phyloP scores from a whole-genome alignment of 2,113 vertebrate species.

The Eptesicus fuscus region DNA sequence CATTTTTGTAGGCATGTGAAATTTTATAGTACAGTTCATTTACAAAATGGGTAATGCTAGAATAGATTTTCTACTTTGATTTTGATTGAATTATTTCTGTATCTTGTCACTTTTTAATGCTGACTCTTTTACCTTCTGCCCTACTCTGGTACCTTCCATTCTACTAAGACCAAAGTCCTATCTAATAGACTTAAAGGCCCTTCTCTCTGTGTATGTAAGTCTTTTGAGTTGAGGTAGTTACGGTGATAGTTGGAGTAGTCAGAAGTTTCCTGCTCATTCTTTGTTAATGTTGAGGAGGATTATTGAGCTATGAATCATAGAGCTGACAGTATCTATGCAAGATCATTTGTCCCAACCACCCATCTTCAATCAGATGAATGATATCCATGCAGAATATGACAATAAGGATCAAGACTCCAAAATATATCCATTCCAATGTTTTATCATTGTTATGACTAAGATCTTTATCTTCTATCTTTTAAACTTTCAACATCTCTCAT shows the following conservation, averaged over 20 bases:
- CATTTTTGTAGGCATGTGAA: background rate
- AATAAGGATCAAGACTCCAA: background rate
- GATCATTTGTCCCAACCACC: background rate
- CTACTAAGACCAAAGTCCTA: background rate
- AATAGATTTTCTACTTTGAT: background rate
- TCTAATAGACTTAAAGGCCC: background rate
- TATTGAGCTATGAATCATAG: background rate
- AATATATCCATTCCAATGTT: background rate
- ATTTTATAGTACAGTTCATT: constrained; percentile 12
- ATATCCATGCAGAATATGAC: background rate
- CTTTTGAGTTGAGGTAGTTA: background rate
- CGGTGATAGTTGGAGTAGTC: background rate
- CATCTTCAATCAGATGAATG: background rate
- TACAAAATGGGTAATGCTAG: background rate
- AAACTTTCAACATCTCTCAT: background rate
- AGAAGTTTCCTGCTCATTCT: constrained; percentile 12
- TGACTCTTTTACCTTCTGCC: background rate
- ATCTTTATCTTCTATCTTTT: background rate
- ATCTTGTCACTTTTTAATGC: background rate
- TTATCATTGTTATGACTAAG: background rate
- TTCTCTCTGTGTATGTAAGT: background rate
- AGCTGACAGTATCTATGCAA: background rate
- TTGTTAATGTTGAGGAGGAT: background rate
- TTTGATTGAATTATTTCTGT: constrained; percentile 9
- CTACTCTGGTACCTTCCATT: background rate